Percentiles rank a stretch among this genome's conserved stretches.
Evolutionary conservation across 2,113 vertebrate species (phyloP).

Genomic region (Ardeotis arabs): DNA sequence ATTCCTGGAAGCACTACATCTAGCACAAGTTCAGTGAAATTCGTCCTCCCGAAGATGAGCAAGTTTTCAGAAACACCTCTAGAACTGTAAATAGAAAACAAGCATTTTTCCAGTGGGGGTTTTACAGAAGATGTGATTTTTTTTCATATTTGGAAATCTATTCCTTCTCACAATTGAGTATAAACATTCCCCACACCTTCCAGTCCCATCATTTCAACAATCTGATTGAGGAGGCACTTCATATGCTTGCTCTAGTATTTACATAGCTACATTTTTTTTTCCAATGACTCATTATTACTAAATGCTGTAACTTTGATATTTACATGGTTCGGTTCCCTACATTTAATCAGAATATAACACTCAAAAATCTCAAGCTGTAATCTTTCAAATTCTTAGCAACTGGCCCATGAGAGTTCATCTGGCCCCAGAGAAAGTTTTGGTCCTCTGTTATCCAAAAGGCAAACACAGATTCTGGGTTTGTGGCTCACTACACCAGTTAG

Average conservation of each 20-base stretch:
- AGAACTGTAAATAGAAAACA: neutral
- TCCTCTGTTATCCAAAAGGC: neutral
- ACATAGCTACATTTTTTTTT: neutral
- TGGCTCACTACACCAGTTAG: neutral
- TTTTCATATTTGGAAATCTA: neutral
- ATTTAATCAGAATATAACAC: neutral
- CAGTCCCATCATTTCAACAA: neutral
- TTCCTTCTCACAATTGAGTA: neutral
- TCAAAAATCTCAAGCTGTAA: neutral
- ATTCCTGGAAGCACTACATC: constrained; percentile 26
- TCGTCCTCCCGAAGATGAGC: neutral
- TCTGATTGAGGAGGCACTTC: constrained; percentile 15
- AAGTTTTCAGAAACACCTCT: neutral
- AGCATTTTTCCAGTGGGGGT: neutral
- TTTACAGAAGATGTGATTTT: neutral
- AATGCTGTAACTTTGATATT: neutral
- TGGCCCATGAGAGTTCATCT: neutral
- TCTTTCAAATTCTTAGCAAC: neutral
- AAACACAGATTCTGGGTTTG: neutral
- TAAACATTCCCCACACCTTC: neutral
- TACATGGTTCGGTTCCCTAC: neutral
- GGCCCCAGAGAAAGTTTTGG: neutral
- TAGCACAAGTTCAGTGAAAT: constrained; percentile 28
- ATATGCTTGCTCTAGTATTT: neutral
- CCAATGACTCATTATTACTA: neutral